phyloP scores from a whole-genome alignment of 1,140 invertebrate species.

The Procambarus virginalis region DNA sequence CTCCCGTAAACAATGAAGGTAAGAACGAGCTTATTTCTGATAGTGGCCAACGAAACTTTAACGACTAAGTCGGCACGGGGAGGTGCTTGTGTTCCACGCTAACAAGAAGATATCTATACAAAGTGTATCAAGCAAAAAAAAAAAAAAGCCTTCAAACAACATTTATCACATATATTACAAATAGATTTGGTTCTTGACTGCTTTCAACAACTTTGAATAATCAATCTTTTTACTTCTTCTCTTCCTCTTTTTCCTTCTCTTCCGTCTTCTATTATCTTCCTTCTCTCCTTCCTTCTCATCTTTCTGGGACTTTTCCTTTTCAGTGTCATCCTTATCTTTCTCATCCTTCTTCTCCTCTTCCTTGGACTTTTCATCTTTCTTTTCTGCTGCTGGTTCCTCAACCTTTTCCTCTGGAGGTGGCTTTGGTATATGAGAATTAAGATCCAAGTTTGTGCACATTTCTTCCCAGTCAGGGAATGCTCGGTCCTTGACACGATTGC shows the following conservation, averaged over 20 bases:
- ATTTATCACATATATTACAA: slow-evolving; percentile 70
- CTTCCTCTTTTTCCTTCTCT: slow-evolving; percentile 71
- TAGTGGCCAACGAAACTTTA: slow-evolving; percentile 62
- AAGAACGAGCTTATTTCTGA: slow-evolving; percentile 67
- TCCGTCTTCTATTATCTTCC: slow-evolving; percentile 71
- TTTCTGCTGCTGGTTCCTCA: slow-evolving; percentile 52
- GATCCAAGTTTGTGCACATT: slow-evolving; percentile 70
- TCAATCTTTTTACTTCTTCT: slow-evolving; percentile 47
- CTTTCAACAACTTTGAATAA: slow-evolving; percentile 60
- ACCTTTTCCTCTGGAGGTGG: slow-evolving; percentile 68
- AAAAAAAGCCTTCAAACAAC: slow-evolving; percentile 68
- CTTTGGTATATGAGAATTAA: slow-evolving; percentile 71
- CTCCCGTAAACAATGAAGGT: slow-evolving; percentile 61
- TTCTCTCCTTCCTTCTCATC: slow-evolving; percentile 71
- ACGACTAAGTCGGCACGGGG: slow-evolving; percentile 64
- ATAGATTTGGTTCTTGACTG: slow-evolving; percentile 66
- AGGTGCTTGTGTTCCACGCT: slow-evolving; percentile 68
- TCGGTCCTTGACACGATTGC: slow-evolving; percentile 88
- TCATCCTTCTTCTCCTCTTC: slow-evolving; percentile 71
- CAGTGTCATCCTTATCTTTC: slow-evolving; percentile 71
- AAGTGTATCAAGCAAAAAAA: slow-evolving; percentile 68
- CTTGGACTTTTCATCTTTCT: slow-evolving; percentile 64
- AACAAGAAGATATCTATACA: slow-evolving; percentile 68
- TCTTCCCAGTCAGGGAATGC: slow-evolving; percentile 72
- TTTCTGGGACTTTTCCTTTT: slow-evolving; percentile 71